These are phyloP conservation scores for Tiphia femorata DNA, from an alignment of 2,888 invertebrate genomes.

Conservation along the genomic window DNA sequence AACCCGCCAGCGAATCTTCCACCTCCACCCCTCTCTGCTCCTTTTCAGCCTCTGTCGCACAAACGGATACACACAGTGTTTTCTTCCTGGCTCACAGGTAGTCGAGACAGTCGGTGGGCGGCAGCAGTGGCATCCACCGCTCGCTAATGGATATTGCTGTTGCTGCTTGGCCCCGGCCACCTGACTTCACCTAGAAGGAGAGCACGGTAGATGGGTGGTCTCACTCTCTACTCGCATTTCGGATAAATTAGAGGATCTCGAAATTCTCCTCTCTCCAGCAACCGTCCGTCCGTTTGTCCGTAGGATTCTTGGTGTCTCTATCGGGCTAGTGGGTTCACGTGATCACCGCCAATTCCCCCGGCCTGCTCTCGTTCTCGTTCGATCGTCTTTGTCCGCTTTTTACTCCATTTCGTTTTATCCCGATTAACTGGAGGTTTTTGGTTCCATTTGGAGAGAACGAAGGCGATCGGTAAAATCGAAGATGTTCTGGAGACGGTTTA, in stretches of 20 bases:
- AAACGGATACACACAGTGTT: conserved; percentile 15
- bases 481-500: too few relatives aligned
- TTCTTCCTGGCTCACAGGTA: too few relatives aligned
- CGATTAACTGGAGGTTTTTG: too few relatives aligned
- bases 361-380: too few relatives aligned
- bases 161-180: conserved; percentile 36
- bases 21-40: conserved; percentile 9
- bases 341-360: too few relatives aligned
- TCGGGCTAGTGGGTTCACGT: too few relatives aligned
- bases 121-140: conserved; percentile 26
- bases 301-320: not conserved
- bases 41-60: conserved; percentile 25
- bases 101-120: conserved; percentile 29
- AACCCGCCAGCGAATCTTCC: not conserved
- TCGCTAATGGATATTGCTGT: conserved; percentile 52
- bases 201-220: too few relatives aligned
- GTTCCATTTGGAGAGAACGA: too few relatives aligned
- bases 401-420: too few relatives aligned
- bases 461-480: too few relatives aligned
- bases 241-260: conserved; percentile 53
- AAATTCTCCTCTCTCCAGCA: conserved; percentile 30
- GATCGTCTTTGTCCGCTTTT: too few relatives aligned
- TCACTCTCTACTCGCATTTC: conserved; percentile 43
- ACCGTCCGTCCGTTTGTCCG: too few relatives aligned
- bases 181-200: conserved; percentile 33